Evolutionary conservation across 2,888 invertebrate species (phyloP), one percentile per base, ranked within the genome.

Genomic region (Mycalesis mineus): DNA sequence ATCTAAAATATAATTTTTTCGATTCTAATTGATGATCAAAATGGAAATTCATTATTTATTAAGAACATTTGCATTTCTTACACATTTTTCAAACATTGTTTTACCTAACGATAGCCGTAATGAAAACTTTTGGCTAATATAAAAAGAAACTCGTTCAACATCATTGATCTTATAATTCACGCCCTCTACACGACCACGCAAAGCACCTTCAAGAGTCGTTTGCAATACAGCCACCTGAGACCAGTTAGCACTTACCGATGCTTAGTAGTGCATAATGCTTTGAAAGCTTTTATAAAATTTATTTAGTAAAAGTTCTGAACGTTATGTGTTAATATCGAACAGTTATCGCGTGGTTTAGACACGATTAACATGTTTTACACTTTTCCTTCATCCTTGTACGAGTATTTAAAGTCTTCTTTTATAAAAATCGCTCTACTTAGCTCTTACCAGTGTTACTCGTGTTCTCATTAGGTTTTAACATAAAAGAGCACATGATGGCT

Each of bases 201-300:
- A n/a, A 47, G 47, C 31, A 33, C 15, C 47, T 47, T 33, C 15
- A 47, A 47, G 31, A 47, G 47, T 31, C 47, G 45, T 47, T 47
- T 37, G 49, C 49, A 22, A 49, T 49, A 37, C 47, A 47, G 15
- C 49, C 49, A 49, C 49, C 49, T 49, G 49, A 22, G 49, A 37
- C 49, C 37, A 37, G 49, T 49, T 49, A 49, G 28, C 37, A 39
- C 49, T 37, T 37, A 37, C 37, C n/a, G 49, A 49, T 33, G 33
- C 31, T 47, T 47, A 47, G 31, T 31, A 47, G 33, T 33, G 47
- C 15, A 47, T 45, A 47, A 47, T 33, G 31, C 33, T 33, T 47
- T 47, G 15, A 33, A 47, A 47, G 47, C 33, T 47, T 17, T 15
- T 47, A 47, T 47, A 47, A 47, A 47, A 14, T 8, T 28, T 28